These are phyloP conservation scores for Seladonia tumulorum DNA, from an alignment of 2,888 invertebrate genomes.

Conservation along the genomic window DNA sequence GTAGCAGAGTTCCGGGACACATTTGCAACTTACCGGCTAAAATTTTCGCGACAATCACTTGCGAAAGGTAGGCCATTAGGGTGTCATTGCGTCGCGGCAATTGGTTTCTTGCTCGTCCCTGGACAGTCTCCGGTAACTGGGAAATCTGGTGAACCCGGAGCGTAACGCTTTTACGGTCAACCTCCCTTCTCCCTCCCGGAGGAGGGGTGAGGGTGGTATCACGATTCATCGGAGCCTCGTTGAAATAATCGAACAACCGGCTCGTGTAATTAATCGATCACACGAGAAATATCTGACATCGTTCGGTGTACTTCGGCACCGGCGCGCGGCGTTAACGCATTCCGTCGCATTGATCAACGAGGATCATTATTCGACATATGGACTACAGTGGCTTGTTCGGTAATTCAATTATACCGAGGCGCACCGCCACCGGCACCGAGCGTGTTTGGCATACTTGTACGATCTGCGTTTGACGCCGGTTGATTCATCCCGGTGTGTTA, in stretches of 20 bases:
- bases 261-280: constrained; percentile 53
- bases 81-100: neutral
- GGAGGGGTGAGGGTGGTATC: neutral
- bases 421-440: constrained; percentile 42
- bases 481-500: constrained; percentile 77
- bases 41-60: neutral
- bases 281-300: constrained; percentile 62
- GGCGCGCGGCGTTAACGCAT: constrained; percentile 42
- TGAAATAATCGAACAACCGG: constrained; percentile 45
- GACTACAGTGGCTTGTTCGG: constrained; percentile 70
- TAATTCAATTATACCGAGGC: constrained; percentile 66
- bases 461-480: constrained; percentile 81
- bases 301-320: constrained; percentile 34
- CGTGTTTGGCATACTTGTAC: constrained; percentile 77
- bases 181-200: neutral
- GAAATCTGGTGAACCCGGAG: neutral
- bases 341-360: constrained; percentile 65
- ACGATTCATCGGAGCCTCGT: constrained; percentile 6
- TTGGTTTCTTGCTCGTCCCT: neutral
- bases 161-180: neutral
- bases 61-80: constrained; percentile 10
- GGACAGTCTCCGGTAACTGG: neutral
- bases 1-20: neutral
- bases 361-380: constrained; percentile 75
- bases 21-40: neutral